Evolutionary conservation across 2,797 vertebrate species (phyloP).

Genomic region (Psittacula derbiana): DNA sequence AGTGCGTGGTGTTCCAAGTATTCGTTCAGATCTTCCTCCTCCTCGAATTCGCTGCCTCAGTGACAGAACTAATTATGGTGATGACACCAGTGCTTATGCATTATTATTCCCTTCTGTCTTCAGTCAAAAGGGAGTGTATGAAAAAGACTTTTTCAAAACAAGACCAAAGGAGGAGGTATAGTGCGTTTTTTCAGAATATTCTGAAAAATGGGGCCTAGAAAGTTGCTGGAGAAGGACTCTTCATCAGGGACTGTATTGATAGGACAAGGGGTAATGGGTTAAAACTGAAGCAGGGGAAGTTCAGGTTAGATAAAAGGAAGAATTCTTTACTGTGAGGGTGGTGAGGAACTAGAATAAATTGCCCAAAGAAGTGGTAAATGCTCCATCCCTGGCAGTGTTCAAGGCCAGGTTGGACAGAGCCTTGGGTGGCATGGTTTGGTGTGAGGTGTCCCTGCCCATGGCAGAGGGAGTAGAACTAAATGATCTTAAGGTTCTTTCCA

Average conservation of each 20-base stretch:
- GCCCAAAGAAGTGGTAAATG: not conserved
- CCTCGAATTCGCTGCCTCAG: slow-evolving; percentile 78
- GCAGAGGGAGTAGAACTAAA: not conserved
- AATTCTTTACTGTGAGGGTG: not conserved
- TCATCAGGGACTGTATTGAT: not conserved
- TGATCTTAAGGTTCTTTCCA: not conserved
- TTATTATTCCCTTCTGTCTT: slow-evolving; percentile 83
- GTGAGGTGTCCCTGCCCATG: not conserved
- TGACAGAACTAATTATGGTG: slow-evolving; percentile 85
- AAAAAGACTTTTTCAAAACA: slow-evolving; percentile 80
- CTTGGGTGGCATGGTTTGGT: not conserved
- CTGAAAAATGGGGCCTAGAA: not conserved
- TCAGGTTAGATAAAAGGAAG: not conserved
- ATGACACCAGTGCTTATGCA: slow-evolving; percentile 69
- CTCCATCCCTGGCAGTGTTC: not conserved
- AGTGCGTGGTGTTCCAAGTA: slow-evolving; percentile 78
- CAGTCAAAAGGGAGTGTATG: slow-evolving; percentile 77
- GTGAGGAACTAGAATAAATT: not conserved
- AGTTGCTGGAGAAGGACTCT: not conserved
- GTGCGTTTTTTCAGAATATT: not conserved
- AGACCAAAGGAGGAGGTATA: slow-evolving; percentile 86
- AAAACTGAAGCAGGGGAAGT: not conserved
- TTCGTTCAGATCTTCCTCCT: slow-evolving; percentile 81
- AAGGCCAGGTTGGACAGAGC: not conserved
- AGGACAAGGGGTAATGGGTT: not conserved